Evolutionary conservation across 2,888 invertebrate genomes (phyloP), one percentile per base, ranked within the genome.

Genomic region (Lepidonotus clava): DNA sequence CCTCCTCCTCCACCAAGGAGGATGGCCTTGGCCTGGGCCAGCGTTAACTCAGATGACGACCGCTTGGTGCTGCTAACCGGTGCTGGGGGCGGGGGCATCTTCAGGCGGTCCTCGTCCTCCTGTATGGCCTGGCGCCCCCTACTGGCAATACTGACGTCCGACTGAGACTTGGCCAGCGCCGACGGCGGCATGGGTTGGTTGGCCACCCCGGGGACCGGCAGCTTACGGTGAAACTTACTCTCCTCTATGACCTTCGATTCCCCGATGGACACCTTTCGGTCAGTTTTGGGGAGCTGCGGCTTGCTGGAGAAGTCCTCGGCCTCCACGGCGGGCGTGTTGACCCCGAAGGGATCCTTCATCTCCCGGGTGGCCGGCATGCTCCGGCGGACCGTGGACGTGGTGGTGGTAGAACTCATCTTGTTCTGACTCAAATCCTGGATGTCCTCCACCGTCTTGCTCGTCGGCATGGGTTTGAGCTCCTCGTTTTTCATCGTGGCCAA

Each of bases 331-430:
- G 83, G 83, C 24, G 28, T 51, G 51, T n/a, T 56, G 18, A 83
- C 38, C n/a, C 53, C 53, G 21, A 83, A 83, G 6, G 38, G 56
- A 53, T 83, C 83, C 32, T 83, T 83, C 71, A 46, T 66, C 51
- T 67, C 46, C 5, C 67, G 66, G 1, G 71, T 85, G 21, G 85
- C 85, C 6, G 85, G 85, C 85, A 85, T 85, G 85, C 85, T 85
- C n/a, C 85, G 41, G 1, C 85, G 61, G 32, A 66, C 67, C 4
- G 71, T 71, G n/a, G n/a, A n/a, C 14, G 21, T 38, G 6, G 18
- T 41, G 11, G 38, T 80, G 21, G 28, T 40, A n/a, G n/a, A n/a
- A n/a, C n/a, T n/a, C 24, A 18, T 32, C 46, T 41, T 40, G 32
- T 46, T 46, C 4, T 51, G 66, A 36, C 24, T 41, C 34, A 46